These are phyloP conservation scores for Venustoraphidia nigricollis DNA, from an alignment of 2,888 invertebrate genomes.

Conservation along the genomic window DNA sequence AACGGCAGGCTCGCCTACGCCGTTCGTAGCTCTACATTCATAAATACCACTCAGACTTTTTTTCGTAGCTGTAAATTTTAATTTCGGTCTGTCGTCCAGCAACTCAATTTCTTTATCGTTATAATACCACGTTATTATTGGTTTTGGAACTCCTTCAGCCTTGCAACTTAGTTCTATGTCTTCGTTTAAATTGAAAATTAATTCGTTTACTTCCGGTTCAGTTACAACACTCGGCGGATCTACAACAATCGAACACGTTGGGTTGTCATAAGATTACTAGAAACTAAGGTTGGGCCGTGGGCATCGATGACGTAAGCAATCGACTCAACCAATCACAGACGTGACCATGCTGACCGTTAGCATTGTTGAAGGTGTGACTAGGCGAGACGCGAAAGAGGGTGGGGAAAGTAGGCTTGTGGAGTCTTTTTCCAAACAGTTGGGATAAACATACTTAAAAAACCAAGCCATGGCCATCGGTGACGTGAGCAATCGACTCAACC, in stretches of 20 bases:
- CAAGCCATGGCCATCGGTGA: too few species aligned
- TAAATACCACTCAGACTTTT: slow-evolving; percentile 54
- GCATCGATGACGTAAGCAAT: too few species aligned
- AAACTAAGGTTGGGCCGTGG: too few species aligned
- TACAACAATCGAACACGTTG: slow-evolving; percentile 18
- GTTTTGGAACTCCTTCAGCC: slow-evolving; percentile 53
- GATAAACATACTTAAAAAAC: too few species aligned
- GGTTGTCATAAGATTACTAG: slow-evolving; percentile 39
- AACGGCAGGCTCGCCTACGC: slow-evolving; percentile 54
- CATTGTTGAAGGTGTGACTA: too few species aligned
- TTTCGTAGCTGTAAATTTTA: slow-evolving; percentile 49
- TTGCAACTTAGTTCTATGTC: slow-evolving; percentile 61
- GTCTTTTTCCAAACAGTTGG: too few species aligned
- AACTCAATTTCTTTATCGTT: slow-evolving; percentile 47
- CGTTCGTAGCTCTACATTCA: slow-evolving; percentile 57
- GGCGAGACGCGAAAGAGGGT: too few species aligned
- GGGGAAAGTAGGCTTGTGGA: too few species aligned
- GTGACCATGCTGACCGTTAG: too few species aligned
- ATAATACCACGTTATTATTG: slow-evolving; percentile 53
- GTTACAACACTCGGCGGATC: slow-evolving; percentile 54
- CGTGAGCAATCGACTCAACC: too few species aligned
- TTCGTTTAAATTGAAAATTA: slow-evolving; percentile 59
- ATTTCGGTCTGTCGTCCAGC: slow-evolving; percentile 39
- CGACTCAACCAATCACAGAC: too few species aligned
- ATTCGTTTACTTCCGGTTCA: slow-evolving; percentile 48